phyloP scores from a whole-genome alignment of 2,888 invertebrate genomes.

The Chloroclysta siterata region DNA sequence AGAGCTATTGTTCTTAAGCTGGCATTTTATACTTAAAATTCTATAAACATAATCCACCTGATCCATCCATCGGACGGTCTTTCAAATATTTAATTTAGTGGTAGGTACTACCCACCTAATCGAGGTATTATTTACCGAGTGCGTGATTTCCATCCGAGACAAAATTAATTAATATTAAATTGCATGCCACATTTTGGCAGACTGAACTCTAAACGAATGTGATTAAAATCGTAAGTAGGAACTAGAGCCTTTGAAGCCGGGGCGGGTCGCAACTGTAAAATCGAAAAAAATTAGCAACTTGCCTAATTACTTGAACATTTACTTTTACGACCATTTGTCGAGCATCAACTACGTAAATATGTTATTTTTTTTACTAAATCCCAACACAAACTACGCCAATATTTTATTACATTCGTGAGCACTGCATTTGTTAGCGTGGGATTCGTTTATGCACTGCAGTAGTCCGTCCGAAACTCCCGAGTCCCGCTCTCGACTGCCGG shows the following conservation, averaged over 20 bases:
- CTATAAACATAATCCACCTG: background rate
- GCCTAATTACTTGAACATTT: background rate
- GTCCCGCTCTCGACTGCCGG: background rate
- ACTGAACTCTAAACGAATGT: slow-evolving; percentile 7
- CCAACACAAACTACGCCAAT: background rate
- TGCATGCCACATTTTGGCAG: slow-evolving; percentile 7
- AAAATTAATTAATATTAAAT: slow-evolving; percentile 13
- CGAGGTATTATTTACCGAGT: background rate
- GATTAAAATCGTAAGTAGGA: background rate
- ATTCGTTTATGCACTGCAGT: slow-evolving; percentile 10
- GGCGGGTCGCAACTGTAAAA: background rate
- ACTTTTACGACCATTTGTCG: background rate
- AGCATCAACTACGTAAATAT: background rate
- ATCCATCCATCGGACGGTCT: background rate
- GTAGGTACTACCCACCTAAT: background rate
- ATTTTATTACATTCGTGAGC: slow-evolving; percentile 9
- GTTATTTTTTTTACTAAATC: background rate
- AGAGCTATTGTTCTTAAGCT: background rate
- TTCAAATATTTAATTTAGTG: background rate
- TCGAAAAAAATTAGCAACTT: background rate
- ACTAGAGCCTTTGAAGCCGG: background rate
- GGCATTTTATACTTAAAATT: slow-evolving; percentile 3
- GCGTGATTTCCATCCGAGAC: background rate
- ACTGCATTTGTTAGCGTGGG: slow-evolving; percentile 6
- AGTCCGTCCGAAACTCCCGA: slow-evolving; percentile 4